Evolutionary conservation across 2,797 vertebrate species (phyloP).

Genomic region (Valencia hispanica): DNA sequence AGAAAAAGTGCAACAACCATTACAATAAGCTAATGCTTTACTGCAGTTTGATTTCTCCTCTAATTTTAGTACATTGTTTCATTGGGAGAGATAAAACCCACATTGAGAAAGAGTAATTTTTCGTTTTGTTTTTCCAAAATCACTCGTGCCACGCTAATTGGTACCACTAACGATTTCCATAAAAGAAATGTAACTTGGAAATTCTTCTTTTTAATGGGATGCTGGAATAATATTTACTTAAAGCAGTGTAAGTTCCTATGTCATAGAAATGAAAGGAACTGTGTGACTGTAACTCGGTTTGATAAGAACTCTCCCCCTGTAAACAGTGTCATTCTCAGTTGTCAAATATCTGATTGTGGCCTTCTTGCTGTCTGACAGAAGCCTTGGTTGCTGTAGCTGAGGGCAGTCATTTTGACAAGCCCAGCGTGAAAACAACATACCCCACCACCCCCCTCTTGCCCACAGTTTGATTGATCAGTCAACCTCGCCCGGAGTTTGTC

Average conservation of each 20-base stretch:
- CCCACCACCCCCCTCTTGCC: slow-evolving; percentile 21
- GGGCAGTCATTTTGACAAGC: slow-evolving; percentile 51
- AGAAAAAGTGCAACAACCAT: too few relatives aligned
- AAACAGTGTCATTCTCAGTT: slow-evolving; percentile 23
- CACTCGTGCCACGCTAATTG: too few relatives aligned
- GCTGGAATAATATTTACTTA: too few relatives aligned
- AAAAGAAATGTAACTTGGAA: too few relatives aligned
- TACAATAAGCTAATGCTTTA: too few relatives aligned
- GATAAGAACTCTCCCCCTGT: slow-evolving; percentile 13
- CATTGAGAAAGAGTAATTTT: too few relatives aligned
- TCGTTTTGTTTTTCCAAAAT: too few relatives aligned
- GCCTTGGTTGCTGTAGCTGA: slow-evolving; percentile 30
- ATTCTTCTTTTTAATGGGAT: too few relatives aligned
- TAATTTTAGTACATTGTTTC: too few relatives aligned
- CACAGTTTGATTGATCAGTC: slow-evolving; percentile 64
- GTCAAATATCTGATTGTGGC: slow-evolving; percentile 13
- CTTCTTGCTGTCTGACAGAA: slow-evolving; percentile 44
- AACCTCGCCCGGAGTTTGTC: slow-evolving; percentile 44
- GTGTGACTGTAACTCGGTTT: slow-evolving; percentile 1
- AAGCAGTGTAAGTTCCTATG: neutral
- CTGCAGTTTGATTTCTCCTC: too few relatives aligned
- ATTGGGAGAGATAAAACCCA: too few relatives aligned
- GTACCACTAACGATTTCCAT: too few relatives aligned
- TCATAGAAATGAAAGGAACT: neutral
- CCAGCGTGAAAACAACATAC: slow-evolving; percentile 54